A percentile compares a stretch with the other conserved stretches of the same genome.
These are phyloP conservation scores for Drosophila formosana DNA, from an alignment of 2,888 invertebrate species.

Conservation along the genomic window DNA sequence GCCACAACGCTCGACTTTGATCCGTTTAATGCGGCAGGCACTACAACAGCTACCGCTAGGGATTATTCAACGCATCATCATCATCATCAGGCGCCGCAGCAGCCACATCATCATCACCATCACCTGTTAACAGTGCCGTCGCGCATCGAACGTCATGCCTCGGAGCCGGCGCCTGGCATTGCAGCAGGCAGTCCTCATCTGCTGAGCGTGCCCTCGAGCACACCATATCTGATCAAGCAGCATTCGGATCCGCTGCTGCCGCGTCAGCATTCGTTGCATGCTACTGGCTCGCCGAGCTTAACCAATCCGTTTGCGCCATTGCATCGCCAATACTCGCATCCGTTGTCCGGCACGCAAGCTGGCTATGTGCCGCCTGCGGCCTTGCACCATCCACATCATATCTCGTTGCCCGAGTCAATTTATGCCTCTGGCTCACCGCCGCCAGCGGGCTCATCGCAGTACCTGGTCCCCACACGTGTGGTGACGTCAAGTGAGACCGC, in stretches of 20 bases:
- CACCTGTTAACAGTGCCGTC: slow-evolving; percentile 86
- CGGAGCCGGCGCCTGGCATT: slow-evolving; percentile 87
- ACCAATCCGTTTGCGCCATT: slow-evolving; percentile 82
- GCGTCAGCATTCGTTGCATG: slow-evolving; percentile 86
- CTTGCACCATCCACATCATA: slow-evolving; percentile 83
- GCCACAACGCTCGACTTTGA: slow-evolving; percentile 80
- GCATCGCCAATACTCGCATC: slow-evolving; percentile 87
- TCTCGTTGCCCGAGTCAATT: slow-evolving; percentile 83
- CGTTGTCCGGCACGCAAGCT: slow-evolving; percentile 78
- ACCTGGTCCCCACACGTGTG: slow-evolving; percentile 78
- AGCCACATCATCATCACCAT: slow-evolving; percentile 60
- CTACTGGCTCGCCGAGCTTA: slow-evolving; percentile 50
- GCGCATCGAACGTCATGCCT: slow-evolving; percentile 87
- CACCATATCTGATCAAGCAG: slow-evolving; percentile 88
- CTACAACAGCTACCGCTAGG: slow-evolving; percentile 60
- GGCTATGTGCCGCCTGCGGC: slow-evolving; percentile 61
- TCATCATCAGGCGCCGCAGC: slow-evolving; percentile 48
- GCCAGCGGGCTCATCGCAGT: slow-evolving; percentile 82
- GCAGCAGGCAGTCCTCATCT: slow-evolving; percentile 87
- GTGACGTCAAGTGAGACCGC: slow-evolving; percentile 71
- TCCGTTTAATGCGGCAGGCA: slow-evolving; percentile 76
- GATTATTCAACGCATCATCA: slow-evolving; percentile 72
- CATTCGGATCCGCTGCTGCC: slow-evolving; percentile 89
- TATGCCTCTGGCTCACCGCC: slow-evolving; percentile 82
- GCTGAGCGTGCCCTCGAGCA: slow-evolving; percentile 87